Evolutionary conservation across 2,797 vertebrate species (phyloP).

Genomic region (Potorous gilbertii): DNA sequence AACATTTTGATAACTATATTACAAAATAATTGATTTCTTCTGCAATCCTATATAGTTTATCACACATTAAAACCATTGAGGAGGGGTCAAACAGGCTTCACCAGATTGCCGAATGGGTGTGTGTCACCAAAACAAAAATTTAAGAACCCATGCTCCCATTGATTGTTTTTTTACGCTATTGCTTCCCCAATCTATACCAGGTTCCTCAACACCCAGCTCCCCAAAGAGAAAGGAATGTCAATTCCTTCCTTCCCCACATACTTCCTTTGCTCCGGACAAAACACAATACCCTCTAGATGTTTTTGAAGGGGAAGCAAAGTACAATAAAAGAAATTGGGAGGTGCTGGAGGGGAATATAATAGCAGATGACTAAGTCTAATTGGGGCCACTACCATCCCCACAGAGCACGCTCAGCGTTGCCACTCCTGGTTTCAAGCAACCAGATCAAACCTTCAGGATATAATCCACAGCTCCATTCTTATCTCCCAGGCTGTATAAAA

Average conservation of each 20-base stretch:
- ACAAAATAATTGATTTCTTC: neutral
- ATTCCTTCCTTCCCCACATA: neutral
- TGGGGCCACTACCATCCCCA: neutral
- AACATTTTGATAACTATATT: neutral
- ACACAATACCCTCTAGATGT: neutral
- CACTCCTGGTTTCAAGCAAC: neutral
- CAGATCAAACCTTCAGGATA: neutral
- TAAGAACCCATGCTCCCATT: neutral
- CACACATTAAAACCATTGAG: neutral
- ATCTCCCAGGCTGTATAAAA: neutral
- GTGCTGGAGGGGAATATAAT: neutral
- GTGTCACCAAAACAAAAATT: neutral
- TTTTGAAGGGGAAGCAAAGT: neutral
- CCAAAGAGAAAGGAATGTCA: neutral
- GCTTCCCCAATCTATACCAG: neutral
- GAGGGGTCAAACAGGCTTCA: neutral
- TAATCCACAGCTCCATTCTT: neutral
- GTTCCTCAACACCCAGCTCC: neutral
- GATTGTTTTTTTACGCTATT: neutral
- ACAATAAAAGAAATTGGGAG: neutral
- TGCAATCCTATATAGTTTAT: neutral
- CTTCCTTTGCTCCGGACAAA: neutral
- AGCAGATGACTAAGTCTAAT: neutral
- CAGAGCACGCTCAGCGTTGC: neutral
- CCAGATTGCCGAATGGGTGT: neutral